Base-by-base conservation (phyloP, 35 echinoderm and acorn worm genomes). In the Chiridota heheva region DNA sequence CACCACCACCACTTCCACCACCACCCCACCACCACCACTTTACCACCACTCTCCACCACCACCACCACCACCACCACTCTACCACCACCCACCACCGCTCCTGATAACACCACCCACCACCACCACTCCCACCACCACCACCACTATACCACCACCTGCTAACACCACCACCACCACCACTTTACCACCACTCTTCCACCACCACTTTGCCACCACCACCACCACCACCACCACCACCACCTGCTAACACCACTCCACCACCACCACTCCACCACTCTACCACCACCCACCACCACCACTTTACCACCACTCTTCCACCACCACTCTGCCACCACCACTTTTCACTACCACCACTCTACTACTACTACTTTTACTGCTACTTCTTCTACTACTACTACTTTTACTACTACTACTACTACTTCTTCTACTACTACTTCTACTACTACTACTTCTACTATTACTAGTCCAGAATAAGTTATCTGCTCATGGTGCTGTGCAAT, bases 381-480 rank as follows among this genome's bases (percentile, higher is more conserved):
- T 51, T 12, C 47, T 51, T 12, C 47, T 51, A 51, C 47, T 51
- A 51, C 47, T 51, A 51, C 47, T 51, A 51, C 47, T 51, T 12
- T n/a, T 51, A 51, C 47, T 51, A 51, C 47, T 51, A 51, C 47
- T 51, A 51, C 47, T 51, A 51, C 47, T 51, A 51, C 47, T 51
- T 12, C 47, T 51, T 12, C 47, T 51, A 51, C 47, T 51, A 51
- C 47, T 51, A 51, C 47, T 51, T 12, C 47, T 51, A 51, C 47
- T 51, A 51, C 47, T 51, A 51, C 47, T 51, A 51, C 47, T 51
- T 12, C 47, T 51, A 51, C 47, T 51, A 51, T n/a, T 51, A 51
- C 47, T 51, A 51, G 8, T 51, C 47, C n/a, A 51, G 8, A 51
- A 51, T 51, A 8, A 8, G 8, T 51, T 51, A 51, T 51, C n/a